Evolutionary conservation across 2,888 invertebrate species (phyloP).

Genomic region (Ferrisia virgata): DNA sequence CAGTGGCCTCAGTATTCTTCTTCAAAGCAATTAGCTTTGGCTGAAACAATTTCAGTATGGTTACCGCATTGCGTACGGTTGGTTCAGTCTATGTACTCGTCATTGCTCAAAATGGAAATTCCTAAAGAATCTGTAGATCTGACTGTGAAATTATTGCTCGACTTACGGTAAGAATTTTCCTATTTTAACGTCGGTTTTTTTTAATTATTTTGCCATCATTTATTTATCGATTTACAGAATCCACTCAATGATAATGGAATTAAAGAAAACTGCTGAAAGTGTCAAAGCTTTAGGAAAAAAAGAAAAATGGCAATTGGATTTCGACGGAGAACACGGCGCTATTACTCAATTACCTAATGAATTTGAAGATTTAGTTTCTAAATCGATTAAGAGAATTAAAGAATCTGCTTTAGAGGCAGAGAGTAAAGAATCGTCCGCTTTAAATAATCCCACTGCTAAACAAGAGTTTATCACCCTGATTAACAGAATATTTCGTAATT

Average conservation of each 20-base stretch:
- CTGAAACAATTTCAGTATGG: conserved; percentile 57
- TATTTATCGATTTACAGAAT: conserved; percentile 56
- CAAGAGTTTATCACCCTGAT: conserved; percentile 57
- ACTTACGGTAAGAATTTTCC: conserved; percentile 61
- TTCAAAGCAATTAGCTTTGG: not conserved
- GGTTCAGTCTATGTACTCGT: conserved; percentile 75
- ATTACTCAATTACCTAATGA: conserved; percentile 76
- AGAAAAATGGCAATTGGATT: conserved; percentile 85
- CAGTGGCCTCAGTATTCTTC: conserved; percentile 54
- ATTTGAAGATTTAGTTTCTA: conserved; percentile 70
- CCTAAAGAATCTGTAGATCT: conserved; percentile 84
- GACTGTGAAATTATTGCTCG: conserved; percentile 78
- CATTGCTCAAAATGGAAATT: conserved; percentile 77
- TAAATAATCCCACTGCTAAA: conserved; percentile 58
- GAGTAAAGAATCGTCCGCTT: conserved; percentile 62
- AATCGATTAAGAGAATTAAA: conserved; percentile 66
- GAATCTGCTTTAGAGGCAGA: conserved; percentile 71
- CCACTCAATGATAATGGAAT: conserved; percentile 78
- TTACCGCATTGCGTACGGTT: conserved; percentile 76
- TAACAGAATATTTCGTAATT: conserved; percentile 60
- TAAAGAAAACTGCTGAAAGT: conserved; percentile 78
- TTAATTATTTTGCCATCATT: no score
- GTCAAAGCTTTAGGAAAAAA: conserved; percentile 67
- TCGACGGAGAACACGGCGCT: conserved; percentile 78
- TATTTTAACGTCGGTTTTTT: no score